phyloP scores from a whole-genome alignment of 2,888 invertebrate species.

The Exephanes ischioxanthus region DNA sequence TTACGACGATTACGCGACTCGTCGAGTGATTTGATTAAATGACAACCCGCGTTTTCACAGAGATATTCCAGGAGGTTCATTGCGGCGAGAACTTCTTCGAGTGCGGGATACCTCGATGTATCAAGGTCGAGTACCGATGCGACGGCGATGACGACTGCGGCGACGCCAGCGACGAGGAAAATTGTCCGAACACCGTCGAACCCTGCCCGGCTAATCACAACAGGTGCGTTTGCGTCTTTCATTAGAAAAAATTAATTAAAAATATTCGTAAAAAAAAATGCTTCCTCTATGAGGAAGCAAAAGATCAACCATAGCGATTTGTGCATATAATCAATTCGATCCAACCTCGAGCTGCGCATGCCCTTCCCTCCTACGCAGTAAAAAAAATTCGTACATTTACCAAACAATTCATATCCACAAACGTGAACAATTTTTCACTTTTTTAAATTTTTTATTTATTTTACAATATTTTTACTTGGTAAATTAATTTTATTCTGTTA shows the following conservation, averaged over 20 bases:
- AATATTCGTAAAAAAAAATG: not conserved
- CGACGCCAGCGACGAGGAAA: conserved; percentile 94
- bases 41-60: conserved; percentile 66
- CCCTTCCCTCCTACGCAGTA: no score
- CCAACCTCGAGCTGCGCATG: no score
- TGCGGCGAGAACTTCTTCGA: conserved; percentile 92
- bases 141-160: conserved; percentile 95
- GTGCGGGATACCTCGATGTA: conserved; percentile 90
- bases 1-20: not conserved
- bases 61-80: conserved; percentile 78
- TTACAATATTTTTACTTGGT: no score
- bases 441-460: no score
- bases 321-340: no score
- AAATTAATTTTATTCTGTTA: no score
- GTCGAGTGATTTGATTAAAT: not conserved
- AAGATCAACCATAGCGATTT: not conserved
- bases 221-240: conserved; percentile 86
- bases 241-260: no score
- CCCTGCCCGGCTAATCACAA: conserved; percentile 90
- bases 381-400: no score
- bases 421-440: no score
- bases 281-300: not conserved
- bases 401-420: no score
- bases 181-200: conserved; percentile 89
- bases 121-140: conserved; percentile 91